A percentile compares a stretch with the other conserved stretches of the same genome.
These are phyloP conservation scores for Aeoliscus strigatus DNA, from an alignment of 2,797 vertebrate genomes.

Conservation along the genomic window DNA sequence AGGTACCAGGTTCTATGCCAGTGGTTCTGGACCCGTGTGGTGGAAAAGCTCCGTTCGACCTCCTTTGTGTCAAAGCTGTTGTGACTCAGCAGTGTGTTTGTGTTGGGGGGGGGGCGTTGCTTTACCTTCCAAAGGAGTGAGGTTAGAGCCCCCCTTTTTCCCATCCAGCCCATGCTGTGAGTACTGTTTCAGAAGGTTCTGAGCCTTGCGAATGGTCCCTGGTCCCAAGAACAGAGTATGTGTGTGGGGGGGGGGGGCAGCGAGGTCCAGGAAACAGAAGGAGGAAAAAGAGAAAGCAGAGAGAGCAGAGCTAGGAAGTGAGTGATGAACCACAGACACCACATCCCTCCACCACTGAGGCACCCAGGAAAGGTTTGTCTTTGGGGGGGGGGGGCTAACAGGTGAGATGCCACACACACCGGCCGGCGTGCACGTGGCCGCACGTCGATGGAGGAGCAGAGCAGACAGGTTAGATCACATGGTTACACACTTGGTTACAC, in stretches of 20 bases:
- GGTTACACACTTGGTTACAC: too few relatives aligned
- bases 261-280: constrained; percentile 46
- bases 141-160: constrained; percentile 99
- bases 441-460: too few relatives aligned
- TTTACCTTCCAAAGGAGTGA: constrained; percentile 99
- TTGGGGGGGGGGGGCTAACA: neutral
- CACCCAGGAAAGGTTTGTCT: constrained; percentile 23
- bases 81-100: too few relatives aligned
- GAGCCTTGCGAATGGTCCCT: constrained; percentile 99
- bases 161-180: constrained; percentile 99
- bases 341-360: constrained; percentile 73
- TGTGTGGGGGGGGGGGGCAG: constrained; percentile 36
- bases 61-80: too few relatives aligned
- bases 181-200: constrained; percentile 99
- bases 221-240: constrained; percentile 75
- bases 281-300: constrained; percentile 28
- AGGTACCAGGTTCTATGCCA: too few relatives aligned
- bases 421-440: too few relatives aligned
- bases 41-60: too few relatives aligned
- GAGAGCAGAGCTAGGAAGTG: constrained; percentile 80
- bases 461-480: too few relatives aligned
- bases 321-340: constrained; percentile 72
- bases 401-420: too few relatives aligned
- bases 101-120: too few relatives aligned
- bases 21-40: too few relatives aligned